These are phyloP conservation scores for Fregetta grallaria DNA, from an alignment of 2,113 vertebrate genomes.

Conservation along the genomic window DNA sequence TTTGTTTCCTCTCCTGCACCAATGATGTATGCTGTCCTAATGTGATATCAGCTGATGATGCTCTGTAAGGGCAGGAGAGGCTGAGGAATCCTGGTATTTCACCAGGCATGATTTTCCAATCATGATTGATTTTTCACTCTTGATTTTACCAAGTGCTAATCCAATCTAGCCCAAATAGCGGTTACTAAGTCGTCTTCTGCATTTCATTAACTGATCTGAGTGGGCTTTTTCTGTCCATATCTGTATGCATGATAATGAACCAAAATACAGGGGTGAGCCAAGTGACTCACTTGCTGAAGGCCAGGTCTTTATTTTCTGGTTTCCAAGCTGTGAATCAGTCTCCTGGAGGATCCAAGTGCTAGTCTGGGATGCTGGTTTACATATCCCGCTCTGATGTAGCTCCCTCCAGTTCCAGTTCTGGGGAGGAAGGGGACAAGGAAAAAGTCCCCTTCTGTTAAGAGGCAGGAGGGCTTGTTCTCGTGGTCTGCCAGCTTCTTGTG, in stretches of 20 bases:
- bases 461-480: not conserved
- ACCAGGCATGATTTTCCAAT: not conserved
- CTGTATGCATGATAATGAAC: not conserved
- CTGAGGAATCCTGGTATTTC: not conserved
- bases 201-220: not conserved
- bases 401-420: not conserved
- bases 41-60: not conserved
- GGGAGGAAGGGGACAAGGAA: not conserved
- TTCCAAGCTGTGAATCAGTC: not conserved
- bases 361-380: not conserved
- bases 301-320: not conserved
- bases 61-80: not conserved
- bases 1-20: not conserved
- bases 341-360: not conserved
- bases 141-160: not conserved
- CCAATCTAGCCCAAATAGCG: not conserved
- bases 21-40: not conserved
- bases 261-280: not conserved
- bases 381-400: accelerated
- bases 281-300: not conserved
- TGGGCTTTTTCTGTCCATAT: not conserved
- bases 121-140: not conserved
- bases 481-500: not conserved
- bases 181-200: not conserved
- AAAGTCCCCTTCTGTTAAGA: not conserved